phyloP scores from a whole-genome alignment of 2,113 vertebrate species.

The Oreochromis niloticus region DNA sequence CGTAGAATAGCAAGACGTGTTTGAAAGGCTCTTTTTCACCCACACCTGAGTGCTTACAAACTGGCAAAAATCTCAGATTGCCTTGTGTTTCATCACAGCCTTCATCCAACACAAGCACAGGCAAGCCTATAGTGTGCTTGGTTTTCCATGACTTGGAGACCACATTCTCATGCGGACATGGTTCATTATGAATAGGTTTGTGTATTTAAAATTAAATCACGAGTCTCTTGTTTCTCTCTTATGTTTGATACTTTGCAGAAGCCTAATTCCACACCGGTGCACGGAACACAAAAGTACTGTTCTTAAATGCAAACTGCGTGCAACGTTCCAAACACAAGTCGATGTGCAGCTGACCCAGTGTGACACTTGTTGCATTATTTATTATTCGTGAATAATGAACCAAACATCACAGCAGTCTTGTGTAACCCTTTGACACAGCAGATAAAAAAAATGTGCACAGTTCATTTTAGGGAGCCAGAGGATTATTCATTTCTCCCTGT shows the following conservation, averaged over 20 bases:
- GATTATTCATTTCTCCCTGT: background rate
- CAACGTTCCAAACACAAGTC: background rate
- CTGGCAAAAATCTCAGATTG: background rate
- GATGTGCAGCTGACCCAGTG: background rate
- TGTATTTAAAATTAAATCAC: conserved; percentile 7
- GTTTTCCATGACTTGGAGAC: conserved; percentile 31
- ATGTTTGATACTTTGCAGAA: conserved; percentile 36
- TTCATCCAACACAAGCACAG: conserved; percentile 54
- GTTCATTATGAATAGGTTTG: conserved; percentile 35
- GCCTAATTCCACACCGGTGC: background rate
- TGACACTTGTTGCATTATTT: conserved; percentile 37
- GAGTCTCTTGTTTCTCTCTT: background rate
- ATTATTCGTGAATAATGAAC: conserved; percentile 31
- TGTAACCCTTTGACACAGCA: background rate
- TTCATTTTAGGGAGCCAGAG: background rate
- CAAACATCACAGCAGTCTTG: background rate
- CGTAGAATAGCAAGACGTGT: background rate
- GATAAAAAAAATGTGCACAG: background rate
- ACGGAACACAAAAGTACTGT: background rate
- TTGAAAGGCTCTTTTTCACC: background rate
- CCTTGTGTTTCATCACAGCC: conserved; percentile 32
- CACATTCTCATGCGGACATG: conserved; percentile 13
- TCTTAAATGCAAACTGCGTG: background rate
- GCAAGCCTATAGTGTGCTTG: background rate
- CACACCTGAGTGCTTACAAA: conserved; percentile 37